phyloP scores from a whole-genome alignment of 1,140 invertebrate genomes.

The Cardiocondyla obscurior region DNA sequence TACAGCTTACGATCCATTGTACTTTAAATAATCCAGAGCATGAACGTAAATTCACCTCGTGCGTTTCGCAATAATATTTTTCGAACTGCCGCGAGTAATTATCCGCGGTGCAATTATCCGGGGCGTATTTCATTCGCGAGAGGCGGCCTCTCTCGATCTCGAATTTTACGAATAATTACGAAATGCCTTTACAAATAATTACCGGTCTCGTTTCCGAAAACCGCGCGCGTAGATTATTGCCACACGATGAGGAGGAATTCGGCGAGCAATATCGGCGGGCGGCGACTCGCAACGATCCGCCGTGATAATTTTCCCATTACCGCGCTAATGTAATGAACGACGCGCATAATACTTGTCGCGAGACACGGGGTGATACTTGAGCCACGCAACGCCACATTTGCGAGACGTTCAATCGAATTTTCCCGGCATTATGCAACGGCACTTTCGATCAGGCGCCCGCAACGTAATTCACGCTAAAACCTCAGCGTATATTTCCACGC shows the following conservation, averaged over 20 bases:
- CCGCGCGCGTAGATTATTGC: not conserved
- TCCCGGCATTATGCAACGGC: not conserved
- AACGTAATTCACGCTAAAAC: not conserved
- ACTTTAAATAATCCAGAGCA: not conserved
- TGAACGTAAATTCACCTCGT: not conserved
- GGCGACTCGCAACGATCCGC: not conserved
- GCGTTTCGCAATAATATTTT: not conserved
- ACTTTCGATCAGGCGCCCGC: not conserved
- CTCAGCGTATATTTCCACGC: conserved; percentile 4
- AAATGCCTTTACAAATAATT: conserved; percentile 6
- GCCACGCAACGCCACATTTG: conserved; percentile 1
- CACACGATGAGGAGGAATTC: not conserved
- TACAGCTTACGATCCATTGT: not conserved
- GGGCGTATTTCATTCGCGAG: not conserved
- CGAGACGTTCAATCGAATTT: conserved; percentile 21
- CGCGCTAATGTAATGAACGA: not conserved
- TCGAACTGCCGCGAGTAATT: not conserved
- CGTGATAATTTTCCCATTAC: conserved; percentile 13
- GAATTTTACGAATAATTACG: not conserved
- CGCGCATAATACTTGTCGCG: conserved; percentile 12
- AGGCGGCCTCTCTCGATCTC: not conserved
- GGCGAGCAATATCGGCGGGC: not conserved
- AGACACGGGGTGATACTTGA: not conserved
- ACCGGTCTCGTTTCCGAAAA: not conserved
- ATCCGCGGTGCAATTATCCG: not conserved